phyloP scores from a whole-genome alignment of 1,140 invertebrate species.

The Drosophila bocki region DNA sequence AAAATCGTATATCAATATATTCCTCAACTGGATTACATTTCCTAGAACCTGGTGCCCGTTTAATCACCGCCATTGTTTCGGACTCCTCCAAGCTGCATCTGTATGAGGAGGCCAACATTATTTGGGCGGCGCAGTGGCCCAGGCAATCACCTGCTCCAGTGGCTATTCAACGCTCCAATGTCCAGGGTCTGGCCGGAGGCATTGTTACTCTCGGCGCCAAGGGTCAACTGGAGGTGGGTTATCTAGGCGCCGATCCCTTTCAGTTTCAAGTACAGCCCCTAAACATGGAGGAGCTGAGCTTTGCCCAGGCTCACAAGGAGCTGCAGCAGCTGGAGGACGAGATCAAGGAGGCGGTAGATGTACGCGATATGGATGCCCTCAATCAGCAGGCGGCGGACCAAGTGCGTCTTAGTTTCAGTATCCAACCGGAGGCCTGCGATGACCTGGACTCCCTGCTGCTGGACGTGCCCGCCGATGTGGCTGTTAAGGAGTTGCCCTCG shows the following conservation, averaged over 20 bases:
- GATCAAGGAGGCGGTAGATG: constrained; percentile 80
- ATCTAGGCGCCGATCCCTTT: constrained; percentile 77
- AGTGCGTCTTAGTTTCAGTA: constrained; percentile 67
- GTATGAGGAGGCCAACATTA: constrained; percentile 89
- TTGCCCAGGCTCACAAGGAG: constrained; percentile 77
- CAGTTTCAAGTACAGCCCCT: constrained; percentile 80
- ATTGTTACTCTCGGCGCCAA: constrained; percentile 70
- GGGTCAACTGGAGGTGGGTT: constrained; percentile 74
- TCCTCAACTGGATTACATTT: background rate
- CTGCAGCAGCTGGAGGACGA: constrained; percentile 82
- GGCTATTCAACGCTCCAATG: constrained; percentile 80
- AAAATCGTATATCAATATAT: accelerated
- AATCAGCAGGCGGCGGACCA: constrained; percentile 77
- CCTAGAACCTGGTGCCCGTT: constrained; percentile 86
- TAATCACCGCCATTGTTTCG: constrained; percentile 87
- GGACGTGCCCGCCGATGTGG: constrained; percentile 76
- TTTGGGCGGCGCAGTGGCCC: constrained; percentile 90
- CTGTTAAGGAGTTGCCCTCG: constrained; percentile 71
- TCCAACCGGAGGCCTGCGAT: constrained; percentile 49
- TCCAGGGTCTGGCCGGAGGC: constrained; percentile 67
- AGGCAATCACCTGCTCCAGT: constrained; percentile 67
- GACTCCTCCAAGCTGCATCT: constrained; percentile 89
- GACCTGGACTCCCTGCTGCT: constrained; percentile 70
- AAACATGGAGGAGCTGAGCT: constrained; percentile 70
- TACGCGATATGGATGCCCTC: constrained; percentile 72